phyloP scores from a whole-genome alignment of 2,113 vertebrate genomes.

The Petrocephalus microphthalmus region DNA sequence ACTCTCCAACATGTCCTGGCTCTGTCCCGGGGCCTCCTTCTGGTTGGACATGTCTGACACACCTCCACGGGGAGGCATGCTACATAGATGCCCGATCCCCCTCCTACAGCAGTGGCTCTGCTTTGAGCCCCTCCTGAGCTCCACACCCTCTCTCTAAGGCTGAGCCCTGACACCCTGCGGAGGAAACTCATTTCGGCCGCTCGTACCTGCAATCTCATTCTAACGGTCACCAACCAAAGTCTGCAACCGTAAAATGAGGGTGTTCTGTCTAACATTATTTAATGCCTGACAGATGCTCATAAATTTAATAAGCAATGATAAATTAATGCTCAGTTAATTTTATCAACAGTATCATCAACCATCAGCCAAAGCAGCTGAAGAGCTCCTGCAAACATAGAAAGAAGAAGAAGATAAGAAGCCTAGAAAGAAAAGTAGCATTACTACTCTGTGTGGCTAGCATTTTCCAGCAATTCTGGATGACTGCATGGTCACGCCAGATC shows the following conservation, averaged over 20 bases:
- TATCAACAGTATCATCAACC: not conserved
- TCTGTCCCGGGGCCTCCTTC: not conserved
- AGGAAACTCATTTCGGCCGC: not conserved
- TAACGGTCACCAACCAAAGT: not conserved
- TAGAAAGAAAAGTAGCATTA: not conserved
- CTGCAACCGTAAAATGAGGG: not conserved
- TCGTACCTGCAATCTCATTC: not conserved
- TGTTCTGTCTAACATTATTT: not conserved
- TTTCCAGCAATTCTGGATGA: not conserved
- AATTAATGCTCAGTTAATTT: not conserved
- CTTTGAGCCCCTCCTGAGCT: not conserved
- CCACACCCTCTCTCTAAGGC: not conserved
- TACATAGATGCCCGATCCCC: not conserved
- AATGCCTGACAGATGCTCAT: no score
- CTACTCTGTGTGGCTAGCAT: not conserved
- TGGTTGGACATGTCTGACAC: no score
- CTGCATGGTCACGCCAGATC: not conserved
- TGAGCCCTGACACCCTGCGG: not conserved
- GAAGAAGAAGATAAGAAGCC: no score
- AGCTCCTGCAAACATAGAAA: not conserved
- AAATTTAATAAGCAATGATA: no score
- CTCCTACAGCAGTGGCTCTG: not conserved
- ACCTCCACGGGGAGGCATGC: not conserved
- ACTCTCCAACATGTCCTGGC: not conserved
- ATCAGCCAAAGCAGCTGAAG: not conserved